These are phyloP conservation scores for Calliscelio sp. DNA, from an alignment of 2,888 invertebrate genomes.

Conservation along the genomic window DNA sequence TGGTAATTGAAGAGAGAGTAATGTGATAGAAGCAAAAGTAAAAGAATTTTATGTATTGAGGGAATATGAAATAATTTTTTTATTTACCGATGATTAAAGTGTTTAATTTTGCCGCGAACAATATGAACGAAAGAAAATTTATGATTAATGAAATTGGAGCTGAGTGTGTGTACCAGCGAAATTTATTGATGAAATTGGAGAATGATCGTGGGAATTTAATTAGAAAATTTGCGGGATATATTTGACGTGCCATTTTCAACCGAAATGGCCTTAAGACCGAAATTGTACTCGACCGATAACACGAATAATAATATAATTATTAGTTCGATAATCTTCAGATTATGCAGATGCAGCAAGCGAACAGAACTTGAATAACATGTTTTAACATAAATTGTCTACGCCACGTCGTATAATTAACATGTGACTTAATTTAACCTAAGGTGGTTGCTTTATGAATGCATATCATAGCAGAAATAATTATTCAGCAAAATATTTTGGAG, in stretches of 20 bases:
- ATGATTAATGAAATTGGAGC: background rate
- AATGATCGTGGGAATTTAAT: background rate
- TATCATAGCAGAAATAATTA: background rate
- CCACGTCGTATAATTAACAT: conserved; percentile 9
- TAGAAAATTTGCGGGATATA: conserved; percentile 2
- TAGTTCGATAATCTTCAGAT: conserved; percentile 29
- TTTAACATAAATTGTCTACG: conserved; percentile 38
- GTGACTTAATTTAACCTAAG: conserved; percentile 22
- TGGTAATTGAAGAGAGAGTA: too few relatives aligned
- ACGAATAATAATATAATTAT: conserved; percentile 32
- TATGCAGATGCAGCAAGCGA: conserved; percentile 28
- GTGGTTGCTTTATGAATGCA: conserved; percentile 7
- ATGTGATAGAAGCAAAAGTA: too few relatives aligned
- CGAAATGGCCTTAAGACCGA: conserved; percentile 2
- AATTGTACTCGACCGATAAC: conserved; percentile 24
- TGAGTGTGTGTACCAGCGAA: too few relatives aligned
- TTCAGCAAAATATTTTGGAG: background rate
- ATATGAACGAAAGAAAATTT: background rate
- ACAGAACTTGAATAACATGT: conserved; percentile 40
- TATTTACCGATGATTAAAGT: background rate
- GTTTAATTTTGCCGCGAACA: background rate
- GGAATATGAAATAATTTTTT: too few relatives aligned
- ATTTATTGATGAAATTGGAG: background rate
- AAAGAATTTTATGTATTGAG: too few relatives aligned
- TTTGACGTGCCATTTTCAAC: conserved; percentile 3